phyloP scores from a whole-genome alignment of 2,113 vertebrate genomes.

The Trinectes maculatus region DNA sequence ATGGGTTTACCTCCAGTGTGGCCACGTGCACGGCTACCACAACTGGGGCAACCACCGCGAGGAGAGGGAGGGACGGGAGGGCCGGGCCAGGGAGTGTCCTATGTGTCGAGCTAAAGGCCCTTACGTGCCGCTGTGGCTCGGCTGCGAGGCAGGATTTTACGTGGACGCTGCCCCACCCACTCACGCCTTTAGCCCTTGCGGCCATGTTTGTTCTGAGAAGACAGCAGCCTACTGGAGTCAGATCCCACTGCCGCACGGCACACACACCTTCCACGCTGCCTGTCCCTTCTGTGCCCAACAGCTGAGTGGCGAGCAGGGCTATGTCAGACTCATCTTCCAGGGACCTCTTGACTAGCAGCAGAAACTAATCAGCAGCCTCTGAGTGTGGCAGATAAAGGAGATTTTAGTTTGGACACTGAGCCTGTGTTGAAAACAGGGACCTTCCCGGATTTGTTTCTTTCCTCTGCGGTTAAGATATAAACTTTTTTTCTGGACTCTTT shows the following conservation, averaged over 20 bases:
- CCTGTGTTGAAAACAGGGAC: slow-evolving; percentile 20
- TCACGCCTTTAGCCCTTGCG: slow-evolving; percentile 94
- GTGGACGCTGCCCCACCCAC: slow-evolving; percentile 96
- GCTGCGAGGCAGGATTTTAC: slow-evolving; percentile 97
- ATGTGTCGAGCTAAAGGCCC: slow-evolving; percentile 97
- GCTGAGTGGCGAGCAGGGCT: slow-evolving; percentile 93
- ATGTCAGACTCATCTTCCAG: slow-evolving; percentile 99
- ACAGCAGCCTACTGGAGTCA: slow-evolving; percentile 97
- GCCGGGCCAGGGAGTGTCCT: slow-evolving; percentile 93
- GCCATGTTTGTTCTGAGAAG: slow-evolving; percentile 98
- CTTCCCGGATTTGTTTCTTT: slow-evolving; percentile 32
- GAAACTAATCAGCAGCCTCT: slow-evolving; percentile 43
- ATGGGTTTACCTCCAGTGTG: slow-evolving; percentile 97
- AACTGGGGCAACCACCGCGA: slow-evolving; percentile 94
- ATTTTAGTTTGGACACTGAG: slow-evolving; percentile 4
- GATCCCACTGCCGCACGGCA: slow-evolving; percentile 97
- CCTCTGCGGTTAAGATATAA: slow-evolving; percentile 73
- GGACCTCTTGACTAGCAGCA: slow-evolving; percentile 92
- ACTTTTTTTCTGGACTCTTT: slow-evolving; percentile 59
- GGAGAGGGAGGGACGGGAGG: slow-evolving; percentile 85
- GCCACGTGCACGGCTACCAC: slow-evolving; percentile 98
- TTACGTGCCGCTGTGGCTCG: slow-evolving; percentile 97
- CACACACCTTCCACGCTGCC: slow-evolving; percentile 97
- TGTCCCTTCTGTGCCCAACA: slow-evolving; percentile 98
- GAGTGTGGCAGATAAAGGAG: neutral